phyloP scores from a whole-genome alignment of 2,888 invertebrate genomes.

The Aporophyla lueneburgensis region DNA sequence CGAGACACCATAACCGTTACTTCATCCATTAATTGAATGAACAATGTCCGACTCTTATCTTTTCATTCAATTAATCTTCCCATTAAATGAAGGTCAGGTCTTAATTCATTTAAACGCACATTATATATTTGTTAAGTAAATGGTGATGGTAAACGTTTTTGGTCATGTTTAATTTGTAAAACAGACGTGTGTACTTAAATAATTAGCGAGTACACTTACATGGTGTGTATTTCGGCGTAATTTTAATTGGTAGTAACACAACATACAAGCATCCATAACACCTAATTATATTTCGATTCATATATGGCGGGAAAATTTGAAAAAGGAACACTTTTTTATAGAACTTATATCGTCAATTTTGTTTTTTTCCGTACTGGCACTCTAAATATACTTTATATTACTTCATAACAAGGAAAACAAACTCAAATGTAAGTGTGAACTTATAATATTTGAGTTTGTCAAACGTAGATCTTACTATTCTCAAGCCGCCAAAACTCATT shows the following conservation, averaged over 20 bases:
- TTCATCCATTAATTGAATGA: conserved; percentile 73
- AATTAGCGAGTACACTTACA: conserved; percentile 50
- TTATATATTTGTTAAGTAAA: conserved; percentile 55
- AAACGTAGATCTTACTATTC: conserved; percentile 26
- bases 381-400: background rate
- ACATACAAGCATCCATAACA: conserved; percentile 4
- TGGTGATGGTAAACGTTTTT: conserved; percentile 50
- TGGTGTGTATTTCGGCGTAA: conserved; percentile 28
- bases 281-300: background rate
- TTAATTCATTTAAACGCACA: conserved; percentile 69
- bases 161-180: conserved; percentile 58
- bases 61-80: conserved; percentile 79
- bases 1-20: conserved; percentile 62
- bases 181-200: conserved; percentile 46
- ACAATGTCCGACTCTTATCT: conserved; percentile 70
- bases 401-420: conserved; percentile 26
- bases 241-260: conserved; percentile 44
- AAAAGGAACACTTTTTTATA: conserved; percentile 2
- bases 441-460: conserved; percentile 39
- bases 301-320: background rate
- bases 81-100: conserved; percentile 69
- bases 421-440: conserved; percentile 41
- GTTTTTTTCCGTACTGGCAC: conserved; percentile 21
- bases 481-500: background rate
- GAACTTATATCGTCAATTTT: background rate